Evolutionary conservation across 2,113 vertebrate species (phyloP), one percentile per base, ranked within the genome.

Genomic region (Corapipo altera): DNA sequence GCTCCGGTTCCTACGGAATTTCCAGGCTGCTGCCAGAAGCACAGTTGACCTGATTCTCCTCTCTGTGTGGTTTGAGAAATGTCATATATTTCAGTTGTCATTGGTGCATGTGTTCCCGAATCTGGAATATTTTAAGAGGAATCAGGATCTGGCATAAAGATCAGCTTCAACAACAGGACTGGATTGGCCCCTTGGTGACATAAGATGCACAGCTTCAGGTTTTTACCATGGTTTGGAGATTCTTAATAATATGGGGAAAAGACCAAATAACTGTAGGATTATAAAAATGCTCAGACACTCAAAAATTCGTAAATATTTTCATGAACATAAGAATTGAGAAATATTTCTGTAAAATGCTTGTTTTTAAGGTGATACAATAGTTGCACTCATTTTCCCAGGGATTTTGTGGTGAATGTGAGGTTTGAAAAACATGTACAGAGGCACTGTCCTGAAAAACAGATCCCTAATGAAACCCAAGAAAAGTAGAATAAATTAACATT

Each of bases 11-110:
- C 89, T 79, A 43, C 0, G 10, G 80, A 77, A 77, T 78, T 93
- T 84, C 49, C 81, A 85, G 65, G 62, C 48, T 89, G 81, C 83
- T 92, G 81, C 77, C 87, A 91, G 87, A 70, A 91, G 61, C 70
- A 61, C 66, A 86, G 52, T 3, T 92, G 89, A 89, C 93, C 81
- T 69, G 49, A 57, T 89, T 85, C 52, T 89, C 52, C 65, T 91
- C 66, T 91, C 73, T 78, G 18, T 46, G 70, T 52, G 7, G 33
- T 94, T 91, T 89, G 73, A 91, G 86, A 89, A 82, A 72, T 61
- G 52, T 59, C 37, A 41, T 65, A 11, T 69, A 91, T 91, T 95
- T 94, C 70, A 65, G n/a, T 79, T 94, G 74, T 91, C 77, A 54
- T 26, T 73, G 28, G 77, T 75, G 44, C 82, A 79, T 19, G 35